These are phyloP conservation scores for Anarrhichthys ocellatus DNA, from an alignment of 2,113 vertebrate genomes.

Conservation along the genomic window DNA sequence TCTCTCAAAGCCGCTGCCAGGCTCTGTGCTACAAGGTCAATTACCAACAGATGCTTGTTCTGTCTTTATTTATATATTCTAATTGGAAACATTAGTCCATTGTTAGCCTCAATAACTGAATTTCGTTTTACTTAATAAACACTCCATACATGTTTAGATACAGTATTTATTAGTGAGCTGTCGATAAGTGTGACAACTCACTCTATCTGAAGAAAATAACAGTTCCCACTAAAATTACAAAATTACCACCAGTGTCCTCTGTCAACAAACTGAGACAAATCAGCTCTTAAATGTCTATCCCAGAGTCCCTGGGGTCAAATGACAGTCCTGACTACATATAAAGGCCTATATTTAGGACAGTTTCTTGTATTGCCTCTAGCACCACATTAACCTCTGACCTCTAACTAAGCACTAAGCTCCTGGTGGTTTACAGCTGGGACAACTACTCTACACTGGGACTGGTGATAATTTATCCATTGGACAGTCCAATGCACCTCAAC, in stretches of 20 bases:
- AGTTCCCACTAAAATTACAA: conserved; percentile 8
- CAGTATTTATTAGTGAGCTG: conserved; percentile 2
- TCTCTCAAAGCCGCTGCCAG: conserved; percentile 8
- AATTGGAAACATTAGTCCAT: conserved; percentile 1
- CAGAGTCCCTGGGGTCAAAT: conserved; percentile 57
- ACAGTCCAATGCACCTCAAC: conserved; percentile 4
- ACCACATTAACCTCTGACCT: conserved; percentile 74
- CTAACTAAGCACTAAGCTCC: conserved; percentile 59
- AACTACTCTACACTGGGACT: conserved; percentile 20
- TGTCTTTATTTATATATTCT: conserved; percentile 16
- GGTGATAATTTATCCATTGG: conserved; percentile 12
- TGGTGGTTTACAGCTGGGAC: conserved; percentile 64
- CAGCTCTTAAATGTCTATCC: conserved; percentile 46
- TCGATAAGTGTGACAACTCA: neutral
- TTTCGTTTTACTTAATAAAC: neutral
- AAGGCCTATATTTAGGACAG: conserved; percentile 68
- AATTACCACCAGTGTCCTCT: conserved; percentile 40
- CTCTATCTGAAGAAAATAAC: conserved; percentile 9
- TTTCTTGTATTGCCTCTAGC: conserved; percentile 69
- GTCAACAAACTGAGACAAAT: conserved; percentile 62
- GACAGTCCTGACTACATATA: conserved; percentile 50
- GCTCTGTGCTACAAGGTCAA: conserved; percentile 5
- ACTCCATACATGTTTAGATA: neutral
- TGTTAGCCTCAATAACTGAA: neutral
- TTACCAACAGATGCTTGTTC: conserved; percentile 51